phyloP scores from a whole-genome alignment of 2,797 vertebrate genomes.

The Ctenopoma multispine region DNA sequence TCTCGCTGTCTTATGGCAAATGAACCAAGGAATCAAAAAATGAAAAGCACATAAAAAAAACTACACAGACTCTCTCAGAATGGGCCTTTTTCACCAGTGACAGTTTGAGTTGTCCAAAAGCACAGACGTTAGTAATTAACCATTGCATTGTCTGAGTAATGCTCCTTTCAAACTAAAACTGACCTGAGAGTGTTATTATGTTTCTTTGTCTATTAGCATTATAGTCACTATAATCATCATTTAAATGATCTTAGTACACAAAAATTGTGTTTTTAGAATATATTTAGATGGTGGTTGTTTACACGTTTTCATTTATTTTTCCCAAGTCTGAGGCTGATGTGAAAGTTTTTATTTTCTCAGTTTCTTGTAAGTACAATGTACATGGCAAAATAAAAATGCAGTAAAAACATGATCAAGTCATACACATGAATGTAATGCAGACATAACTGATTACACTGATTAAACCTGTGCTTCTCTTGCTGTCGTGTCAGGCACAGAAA shows the following conservation, averaged over 20 bases:
- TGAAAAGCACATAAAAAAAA: too few relatives aligned
- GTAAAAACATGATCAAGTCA: not conserved
- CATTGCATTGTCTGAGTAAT: not conserved
- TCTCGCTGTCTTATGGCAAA: not conserved
- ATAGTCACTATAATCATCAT: not conserved
- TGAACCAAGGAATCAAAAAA: constrained; percentile 10
- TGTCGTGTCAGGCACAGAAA: too few relatives aligned
- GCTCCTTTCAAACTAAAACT: not conserved
- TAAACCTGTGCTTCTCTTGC: not conserved
- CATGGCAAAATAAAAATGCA: not conserved
- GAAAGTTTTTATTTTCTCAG: not conserved
- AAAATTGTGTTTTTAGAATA: not conserved
- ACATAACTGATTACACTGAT: too few relatives aligned
- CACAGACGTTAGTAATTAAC: not conserved
- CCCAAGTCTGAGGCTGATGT: not conserved
- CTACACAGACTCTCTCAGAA: not conserved
- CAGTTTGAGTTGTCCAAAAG: not conserved
- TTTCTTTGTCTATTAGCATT: not conserved
- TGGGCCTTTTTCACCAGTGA: not conserved
- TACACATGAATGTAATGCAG: not conserved
- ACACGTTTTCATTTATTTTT: not conserved
- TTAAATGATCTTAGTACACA: not conserved
- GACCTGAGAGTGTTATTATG: not conserved
- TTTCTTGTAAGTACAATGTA: not conserved
- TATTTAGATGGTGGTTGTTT: not conserved